Base-by-base conservation (phyloP, 2,797 vertebrate genomes). In the Sphenopsis melanotis region DNA sequence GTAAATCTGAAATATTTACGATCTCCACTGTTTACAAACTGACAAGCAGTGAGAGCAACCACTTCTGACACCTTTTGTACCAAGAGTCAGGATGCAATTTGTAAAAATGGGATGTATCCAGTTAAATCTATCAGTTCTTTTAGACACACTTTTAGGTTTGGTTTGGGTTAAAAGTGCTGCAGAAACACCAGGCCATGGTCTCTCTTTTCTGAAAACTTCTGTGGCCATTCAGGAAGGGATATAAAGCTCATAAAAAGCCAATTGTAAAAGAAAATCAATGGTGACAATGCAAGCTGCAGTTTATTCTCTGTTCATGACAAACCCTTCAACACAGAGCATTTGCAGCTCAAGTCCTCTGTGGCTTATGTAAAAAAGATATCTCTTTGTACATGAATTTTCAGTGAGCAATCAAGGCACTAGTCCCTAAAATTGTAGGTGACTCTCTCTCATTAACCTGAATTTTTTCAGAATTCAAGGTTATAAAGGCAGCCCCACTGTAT, bases 21-120 rank as follows among this genome's bases (percentile, higher is more conserved):
- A 21, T 4, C 39, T 60, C 18, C 17, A 22, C 24, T 0, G 0
- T 10, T 55, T 30, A 52, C 9, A 12, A 60, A 66, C 22, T 6
- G 12, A 46, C 26, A 72, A 44, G 32, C 15, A 42, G 3, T 5
- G 42, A 72, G 10, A 76, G 24, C 11, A 42, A n/a, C 7, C 12
- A 34, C 32, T 41, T 80, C 21, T 41, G 29, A 39, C 17, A 15
- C 9, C n/a, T 71, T 70, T 8, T 2, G 1, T 30, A 30, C 12
- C 26, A 44, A 42, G 39, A 57, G 12, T 32, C 27, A 69, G 39
- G 78, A 82, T 53, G 15, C 30, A 74, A 59, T n/a, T 49, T 68
- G 29, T 11, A 9, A 65, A 79, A 89, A 66, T 8, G 11, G 13
- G 26, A 65, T 49, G 41, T 11, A 61, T 3, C 7, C 14, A 60